Evolutionary conservation across 2,888 invertebrate species (phyloP).

Genomic region (Mystacides longicornis): DNA sequence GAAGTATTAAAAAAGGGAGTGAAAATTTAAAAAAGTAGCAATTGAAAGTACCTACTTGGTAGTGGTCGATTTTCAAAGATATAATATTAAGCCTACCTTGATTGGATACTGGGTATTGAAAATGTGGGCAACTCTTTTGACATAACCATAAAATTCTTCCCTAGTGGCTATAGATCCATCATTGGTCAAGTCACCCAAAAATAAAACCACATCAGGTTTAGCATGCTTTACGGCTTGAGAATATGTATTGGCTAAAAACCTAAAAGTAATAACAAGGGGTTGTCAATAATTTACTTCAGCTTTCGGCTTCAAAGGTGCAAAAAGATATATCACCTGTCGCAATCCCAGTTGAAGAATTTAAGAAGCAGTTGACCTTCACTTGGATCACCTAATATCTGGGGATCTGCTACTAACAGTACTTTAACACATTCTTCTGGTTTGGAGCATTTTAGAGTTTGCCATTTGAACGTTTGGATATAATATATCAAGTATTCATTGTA

Average conservation of each 20-base stretch:
- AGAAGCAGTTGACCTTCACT: slow-evolving; percentile 15
- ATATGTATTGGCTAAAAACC: slow-evolving; percentile 77
- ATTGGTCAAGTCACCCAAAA: slow-evolving; percentile 91
- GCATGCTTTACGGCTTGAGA: slow-evolving; percentile 59
- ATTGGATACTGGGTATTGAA: slow-evolving; percentile 39
- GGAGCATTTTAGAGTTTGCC: slow-evolving; percentile 32
- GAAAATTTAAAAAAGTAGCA: no score
- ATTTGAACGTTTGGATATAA: slow-evolving; percentile 30
- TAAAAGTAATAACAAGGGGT: slow-evolving; percentile 30
- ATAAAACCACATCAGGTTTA: slow-evolving; percentile 78
- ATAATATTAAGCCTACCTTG: no score
- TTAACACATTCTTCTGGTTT: slow-evolving; percentile 31
- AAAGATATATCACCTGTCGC: slow-evolving; percentile 28
- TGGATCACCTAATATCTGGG: slow-evolving; percentile 23
- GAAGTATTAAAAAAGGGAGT: no score
- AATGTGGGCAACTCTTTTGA: slow-evolving; percentile 62
- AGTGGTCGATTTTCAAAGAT: no score
- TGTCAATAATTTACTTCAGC: background rate
- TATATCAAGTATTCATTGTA: slow-evolving; percentile 34
- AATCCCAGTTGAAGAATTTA: slow-evolving; percentile 19
- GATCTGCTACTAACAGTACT: slow-evolving; percentile 31
- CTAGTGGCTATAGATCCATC: slow-evolving; percentile 78
- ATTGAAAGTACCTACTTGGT: no score
- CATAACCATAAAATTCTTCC: slow-evolving; percentile 66
- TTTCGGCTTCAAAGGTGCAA: background rate